A percentile compares a stretch with the other conserved stretches of the same genome.
phyloP scores from a whole-genome alignment of 2,113 vertebrate species.

The Labrus mixtus region DNA sequence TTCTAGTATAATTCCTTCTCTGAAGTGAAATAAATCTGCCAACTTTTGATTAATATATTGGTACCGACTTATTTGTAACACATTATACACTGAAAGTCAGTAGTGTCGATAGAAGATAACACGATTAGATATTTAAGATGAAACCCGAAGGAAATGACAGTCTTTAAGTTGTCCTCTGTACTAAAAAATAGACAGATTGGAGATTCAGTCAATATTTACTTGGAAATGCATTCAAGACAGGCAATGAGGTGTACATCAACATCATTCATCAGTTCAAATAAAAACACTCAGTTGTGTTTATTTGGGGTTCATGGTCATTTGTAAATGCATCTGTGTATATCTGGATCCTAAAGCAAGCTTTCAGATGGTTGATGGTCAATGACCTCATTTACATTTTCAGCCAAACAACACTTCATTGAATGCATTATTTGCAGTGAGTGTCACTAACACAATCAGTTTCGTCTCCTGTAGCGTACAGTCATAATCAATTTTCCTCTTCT shows the following conservation, averaged over 20 bases:
- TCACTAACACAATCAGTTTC: conserved; percentile 34
- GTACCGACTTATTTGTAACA: conserved; percentile 63
- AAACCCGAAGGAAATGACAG: conserved; percentile 39
- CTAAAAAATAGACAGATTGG: conserved; percentile 22
- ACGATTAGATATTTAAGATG: conserved; percentile 40
- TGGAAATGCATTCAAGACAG: not conserved
- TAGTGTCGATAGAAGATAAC: conserved; percentile 47
- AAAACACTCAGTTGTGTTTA: not conserved
- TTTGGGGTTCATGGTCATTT: conserved; percentile 4
- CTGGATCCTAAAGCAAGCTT: not conserved
- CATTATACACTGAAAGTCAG: conserved; percentile 28
- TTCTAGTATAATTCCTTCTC: conserved; percentile 31
- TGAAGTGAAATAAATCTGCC: conserved; percentile 52
- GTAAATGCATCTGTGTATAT: not conserved
- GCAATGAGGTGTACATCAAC: not conserved
- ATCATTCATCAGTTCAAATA: conserved; percentile 5
- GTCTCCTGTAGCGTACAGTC: conserved; percentile 21
- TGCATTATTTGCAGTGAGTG: conserved; percentile 44
- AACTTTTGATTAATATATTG: conserved; percentile 57
- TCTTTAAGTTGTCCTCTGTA: conserved; percentile 37
- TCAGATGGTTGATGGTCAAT: conserved; percentile 21
- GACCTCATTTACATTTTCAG: not conserved
- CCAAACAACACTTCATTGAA: conserved; percentile 21
- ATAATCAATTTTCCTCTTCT: conserved; percentile 27
- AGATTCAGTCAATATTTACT: conserved; percentile 2